Evolutionary conservation across 35 echinoderm and acorn worm species (phyloP).

Genomic region (Ophioderma brevispina): DNA sequence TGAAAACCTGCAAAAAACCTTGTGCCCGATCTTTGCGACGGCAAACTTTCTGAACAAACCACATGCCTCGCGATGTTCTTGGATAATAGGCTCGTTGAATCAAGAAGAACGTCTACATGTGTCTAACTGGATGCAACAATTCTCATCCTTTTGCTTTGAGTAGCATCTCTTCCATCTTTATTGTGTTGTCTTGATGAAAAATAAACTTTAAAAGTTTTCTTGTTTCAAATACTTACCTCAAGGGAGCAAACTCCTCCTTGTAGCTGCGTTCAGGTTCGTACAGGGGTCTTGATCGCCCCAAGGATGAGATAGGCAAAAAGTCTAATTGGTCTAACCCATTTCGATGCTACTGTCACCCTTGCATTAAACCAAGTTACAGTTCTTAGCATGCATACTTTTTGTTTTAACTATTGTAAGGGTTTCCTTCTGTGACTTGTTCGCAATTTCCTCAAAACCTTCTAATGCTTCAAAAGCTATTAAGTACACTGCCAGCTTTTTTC

Average conservation of each 20-base stretch:
- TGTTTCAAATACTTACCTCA: conserved; percentile 86
- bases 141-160: not conserved
- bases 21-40: too few species aligned
- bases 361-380: not conserved
- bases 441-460: too few species aligned
- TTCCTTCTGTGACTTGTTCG: too few species aligned
- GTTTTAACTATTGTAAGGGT: too few species aligned
- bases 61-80: too few species aligned
- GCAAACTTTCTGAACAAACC: too few species aligned
- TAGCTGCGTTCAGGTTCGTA: conserved; percentile 82
- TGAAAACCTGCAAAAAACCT: not conserved
- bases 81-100: not conserved
- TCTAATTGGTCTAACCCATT: not conserved
- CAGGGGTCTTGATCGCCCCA: conserved; percentile 52
- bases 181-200: not conserved
- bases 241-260: conserved; percentile 81
- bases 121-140: not conserved
- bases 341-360: not conserved
- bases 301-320: conserved; percentile 10
- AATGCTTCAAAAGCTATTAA: too few species aligned
- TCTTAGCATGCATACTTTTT: too few species aligned
- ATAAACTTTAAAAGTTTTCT: too few species aligned
- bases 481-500: too few species aligned
- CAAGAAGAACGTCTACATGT: not conserved
- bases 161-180: not conserved